Evolutionary conservation across 2,888 invertebrate species (phyloP).

Genomic region (Diadegma fenestrale): DNA sequence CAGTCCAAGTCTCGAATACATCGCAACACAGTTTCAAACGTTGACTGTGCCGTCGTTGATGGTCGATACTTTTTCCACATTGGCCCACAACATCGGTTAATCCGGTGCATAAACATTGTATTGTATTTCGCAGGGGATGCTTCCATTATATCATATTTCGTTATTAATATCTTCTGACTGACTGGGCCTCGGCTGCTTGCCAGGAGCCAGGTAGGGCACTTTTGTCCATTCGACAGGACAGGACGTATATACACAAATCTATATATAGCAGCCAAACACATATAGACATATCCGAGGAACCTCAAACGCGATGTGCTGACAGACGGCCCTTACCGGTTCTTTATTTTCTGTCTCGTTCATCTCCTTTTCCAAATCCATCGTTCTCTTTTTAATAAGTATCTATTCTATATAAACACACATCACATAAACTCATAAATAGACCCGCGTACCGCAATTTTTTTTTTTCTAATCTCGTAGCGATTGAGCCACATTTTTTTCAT

Average conservation of each 20-base stretch:
- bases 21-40: constrained; percentile 29
- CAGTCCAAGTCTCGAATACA: constrained; percentile 62
- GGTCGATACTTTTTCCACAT: constrained; percentile 72
- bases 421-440: constrained; percentile 20
- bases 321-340: constrained; percentile 66
- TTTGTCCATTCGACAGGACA: constrained; percentile 76
- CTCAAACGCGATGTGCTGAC: constrained; percentile 64
- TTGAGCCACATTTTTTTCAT: constrained; percentile 18
- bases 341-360: constrained; percentile 47
- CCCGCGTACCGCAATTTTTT: neutral
- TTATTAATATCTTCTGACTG: constrained; percentile 85
- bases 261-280: constrained; percentile 12
- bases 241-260: constrained; percentile 46
- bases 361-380: constrained; percentile 11
- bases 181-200: constrained; percentile 73
- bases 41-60: constrained; percentile 35
- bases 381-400: constrained; percentile 60
- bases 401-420: constrained; percentile 13
- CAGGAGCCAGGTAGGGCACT: constrained; percentile 81
- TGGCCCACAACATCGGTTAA: constrained; percentile 79
- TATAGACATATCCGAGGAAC: neutral
- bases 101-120: constrained; percentile 84
- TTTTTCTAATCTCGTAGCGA: constrained; percentile 35
- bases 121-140: constrained; percentile 83
- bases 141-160: constrained; percentile 84